A percentile compares a stretch with the other conserved stretches of the same genome.
phyloP scores from a whole-genome alignment of 2,797 vertebrate genomes.

The Australoheros facetus region DNA sequence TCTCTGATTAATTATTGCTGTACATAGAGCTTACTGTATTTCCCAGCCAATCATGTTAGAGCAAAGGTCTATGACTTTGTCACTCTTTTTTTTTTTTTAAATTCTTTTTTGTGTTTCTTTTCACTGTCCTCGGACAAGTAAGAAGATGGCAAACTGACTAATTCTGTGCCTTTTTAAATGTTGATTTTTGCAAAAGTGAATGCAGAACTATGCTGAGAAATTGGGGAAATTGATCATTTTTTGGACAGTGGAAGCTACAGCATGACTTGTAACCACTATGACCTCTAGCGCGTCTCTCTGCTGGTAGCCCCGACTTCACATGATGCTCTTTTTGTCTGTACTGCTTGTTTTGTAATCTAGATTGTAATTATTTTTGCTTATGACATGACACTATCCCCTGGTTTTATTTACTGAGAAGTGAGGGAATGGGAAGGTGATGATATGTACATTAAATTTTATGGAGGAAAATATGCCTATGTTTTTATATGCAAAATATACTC shows the following conservation, averaged over 20 bases:
- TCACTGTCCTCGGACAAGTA: constrained; percentile 24
- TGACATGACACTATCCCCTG: constrained; percentile 59
- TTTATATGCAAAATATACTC: constrained; percentile 67
- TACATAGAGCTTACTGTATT: constrained; percentile 67
- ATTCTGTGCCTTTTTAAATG: constrained; percentile 3
- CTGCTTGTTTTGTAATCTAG: constrained; percentile 72
- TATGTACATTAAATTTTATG: constrained; percentile 75
- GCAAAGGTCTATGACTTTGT: constrained; percentile 26
- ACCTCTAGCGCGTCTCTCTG: constrained; percentile 69
- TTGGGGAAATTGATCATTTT: no score
- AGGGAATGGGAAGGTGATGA: constrained; percentile 51
- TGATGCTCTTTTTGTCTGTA: constrained; percentile 31
- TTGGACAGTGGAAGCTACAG: constrained; percentile 37
- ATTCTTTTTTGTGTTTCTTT: background rate
- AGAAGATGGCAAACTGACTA: background rate
- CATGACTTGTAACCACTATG: constrained; percentile 73
- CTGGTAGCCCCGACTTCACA: constrained; percentile 74
- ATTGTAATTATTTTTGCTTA: constrained; percentile 74
- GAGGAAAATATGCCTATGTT: constrained; percentile 49
- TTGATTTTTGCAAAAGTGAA: background rate
- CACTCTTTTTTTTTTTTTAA: constrained; percentile 10
- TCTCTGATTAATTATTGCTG: constrained; percentile 58
- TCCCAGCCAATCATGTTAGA: constrained; percentile 34
- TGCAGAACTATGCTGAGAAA: background rate
- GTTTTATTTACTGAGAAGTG: constrained; percentile 66